Evolutionary conservation across 92 coral and sea anemone species (phyloP), one percentile per base, ranked within the genome.

Genomic region (Palythoa grandis): DNA sequence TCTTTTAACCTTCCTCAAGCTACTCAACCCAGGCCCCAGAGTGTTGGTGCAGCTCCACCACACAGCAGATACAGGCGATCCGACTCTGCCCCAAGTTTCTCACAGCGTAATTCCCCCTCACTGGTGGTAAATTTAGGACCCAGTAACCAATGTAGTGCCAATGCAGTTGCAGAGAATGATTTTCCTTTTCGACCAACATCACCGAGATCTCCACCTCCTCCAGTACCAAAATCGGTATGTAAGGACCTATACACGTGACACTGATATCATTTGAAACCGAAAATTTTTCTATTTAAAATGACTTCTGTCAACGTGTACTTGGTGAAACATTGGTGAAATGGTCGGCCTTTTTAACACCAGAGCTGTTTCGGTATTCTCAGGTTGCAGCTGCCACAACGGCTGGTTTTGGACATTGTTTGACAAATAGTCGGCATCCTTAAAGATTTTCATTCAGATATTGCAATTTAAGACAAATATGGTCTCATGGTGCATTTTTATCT

Each of bases 221-320:
- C 98, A n/a, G 98, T 87, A n/a, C 93, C 95, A 8, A 94, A 94
- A 89, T 87, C 98, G 88, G 98, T 94, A 88, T 74, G 95, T 63
- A 5, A 23, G 24, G 2, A 17, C 22, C 19, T 7, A 13, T 63
- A 4, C 2, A 58, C 22, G 7, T 43, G 50, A 43, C 9, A 4
- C 50, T 43, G 9, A 43, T 43, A 5, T 3, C 6, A 5, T 43
- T 43, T 43, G 50, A 43, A 43, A 43, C 47, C 47, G 0, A 3
- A 40, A n/a, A n/a, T n/a, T n/a, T n/a, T n/a, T n/a, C n/a, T n/a
- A n/a, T n/a, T n/a, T n/a, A n/a, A n/a, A n/a, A n/a, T n/a, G n/a
- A n/a, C n/a, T n/a, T 29, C 35, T 29, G 35, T 29, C 35, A 29
- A 29, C 35, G 35, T 29, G 1, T 29, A 29, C 1, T 29, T 29